Evolutionary conservation across 92 coral and sea anemone genomes (phyloP), one percentile per base, ranked within the genome.

Genomic region (Phymanthus crucifer): DNA sequence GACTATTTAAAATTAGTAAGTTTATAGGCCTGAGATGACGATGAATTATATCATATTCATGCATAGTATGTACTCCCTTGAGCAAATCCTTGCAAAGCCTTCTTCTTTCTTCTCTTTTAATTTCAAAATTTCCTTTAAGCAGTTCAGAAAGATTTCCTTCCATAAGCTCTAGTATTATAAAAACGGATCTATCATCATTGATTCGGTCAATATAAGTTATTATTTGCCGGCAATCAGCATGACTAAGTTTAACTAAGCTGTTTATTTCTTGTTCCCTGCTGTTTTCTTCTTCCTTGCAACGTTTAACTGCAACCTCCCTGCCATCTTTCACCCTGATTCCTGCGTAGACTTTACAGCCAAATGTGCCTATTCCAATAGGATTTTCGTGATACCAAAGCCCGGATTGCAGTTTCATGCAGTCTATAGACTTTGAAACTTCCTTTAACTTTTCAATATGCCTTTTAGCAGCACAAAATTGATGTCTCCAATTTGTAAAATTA

Each of bases 401-500:
- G 29, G 24, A 24, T 54, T 54, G 10, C n/a, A 54, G 4, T 24
- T 54, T 0, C 64, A 21, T 29, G 12, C 64, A 54, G 64, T 54
- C n/a, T n/a, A 38, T 54, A 19, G 72, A 40, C 36, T 71, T 57
- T 23, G 69, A 82, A 11, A 78, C 87, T n/a, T 71, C 29, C 14
- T 32, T 37, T 12, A 84, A 71, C 21, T 16, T n/a, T 4, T 2
- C 8, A 0, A 2, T 16, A 34, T 84, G 56, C 3, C n/a, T 35
- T 26, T 11, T 3, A 7, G 87, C 58, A 43, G 12, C 31, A 54
- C 31, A 54, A 6, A 0, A 0, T 54, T 24, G 16, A 6, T 52
- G 10, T 4, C 7, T 38, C 87, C 87, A 84, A 12, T 56, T 76
- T 29, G 46, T 37, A 12, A 34, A 3, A 43, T 27, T 34, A 33